Evolutionary conservation across 2,113 vertebrate genomes (phyloP), one percentile per base, ranked within the genome.

Genomic region (Urocynchramus pylzowi): DNA sequence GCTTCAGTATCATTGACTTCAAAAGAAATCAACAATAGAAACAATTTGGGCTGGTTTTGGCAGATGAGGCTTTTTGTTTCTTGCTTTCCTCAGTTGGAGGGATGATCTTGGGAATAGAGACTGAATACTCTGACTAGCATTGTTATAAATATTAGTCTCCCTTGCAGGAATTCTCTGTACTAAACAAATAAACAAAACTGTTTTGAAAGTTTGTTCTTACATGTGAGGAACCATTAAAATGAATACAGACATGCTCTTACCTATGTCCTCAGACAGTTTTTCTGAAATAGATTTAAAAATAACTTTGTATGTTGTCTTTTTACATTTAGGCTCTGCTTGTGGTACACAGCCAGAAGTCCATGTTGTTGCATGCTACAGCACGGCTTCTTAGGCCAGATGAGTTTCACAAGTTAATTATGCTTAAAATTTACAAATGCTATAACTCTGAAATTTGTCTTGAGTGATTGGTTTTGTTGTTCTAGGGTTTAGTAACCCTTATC

Each of bases 11-110:
- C 69, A 44, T 47, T 54, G 49, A 57, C 95, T 95, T 90, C 83
- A 95, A 90, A 84, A 75, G 86, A 89, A 88, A 74, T 89, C 69
- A 86, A 73, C 86, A 94, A 60, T 73, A 78, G 79, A 90, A 84
- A 85, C 7, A 0, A 26, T 77, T 95, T 91, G 30, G 35, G 30
- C 39, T 82, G 78, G 56, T 85, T 95, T 94, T 93, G 84, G 84
- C 70, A n/a, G 75, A 79, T 68, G 52, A 16, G 13, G 7, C 19
- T 87, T 91, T 97, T 88, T 95, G 61, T 94, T 95, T 96, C 50
- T 87, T 86, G 53, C 77, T 67, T 86, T 84, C 23, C n/a, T 84
- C 77, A 57, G 67, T 77, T 80, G 75, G 39, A 93, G 54, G 54
- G 63, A 53, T 47, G 41, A 64, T 96, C 82, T 86, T 88, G 68